Evolutionary conservation across 2,888 invertebrate species (phyloP).

Genomic region (Pocota personata): DNA sequence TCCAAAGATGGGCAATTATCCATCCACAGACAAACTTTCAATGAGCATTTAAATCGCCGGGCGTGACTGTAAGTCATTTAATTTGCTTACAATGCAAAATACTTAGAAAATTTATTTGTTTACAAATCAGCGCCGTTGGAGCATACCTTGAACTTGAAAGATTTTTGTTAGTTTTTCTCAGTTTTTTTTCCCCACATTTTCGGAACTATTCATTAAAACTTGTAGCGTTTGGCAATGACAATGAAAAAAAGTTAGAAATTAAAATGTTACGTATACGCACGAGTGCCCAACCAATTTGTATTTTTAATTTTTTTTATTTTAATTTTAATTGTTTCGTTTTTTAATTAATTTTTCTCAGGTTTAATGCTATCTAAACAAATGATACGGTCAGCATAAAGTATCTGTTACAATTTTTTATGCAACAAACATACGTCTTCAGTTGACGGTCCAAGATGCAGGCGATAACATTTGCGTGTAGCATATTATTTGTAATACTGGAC

Average conservation of each 20-base stretch:
- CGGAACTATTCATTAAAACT: slow-evolving; percentile 4
- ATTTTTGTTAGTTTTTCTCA: background rate
- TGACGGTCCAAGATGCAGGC: slow-evolving; percentile 52
- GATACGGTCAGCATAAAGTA: slow-evolving; percentile 1
- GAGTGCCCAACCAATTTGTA: background rate
- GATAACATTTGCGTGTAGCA: slow-evolving; percentile 58
- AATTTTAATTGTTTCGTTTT: slow-evolving; percentile 16
- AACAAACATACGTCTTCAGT: slow-evolving; percentile 2
- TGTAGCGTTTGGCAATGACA: slow-evolving; percentile 20
- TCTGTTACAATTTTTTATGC: slow-evolving; percentile 9
- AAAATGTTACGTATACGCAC: slow-evolving; percentile 37
- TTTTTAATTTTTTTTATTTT: background rate
- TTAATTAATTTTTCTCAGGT: background rate
- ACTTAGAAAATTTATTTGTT: background rate
- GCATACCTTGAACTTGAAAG: slow-evolving; percentile 41
- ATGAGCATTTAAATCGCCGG: slow-evolving; percentile 15
- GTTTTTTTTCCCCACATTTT: background rate
- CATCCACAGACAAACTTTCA: background rate
- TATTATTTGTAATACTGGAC: slow-evolving; percentile 62
- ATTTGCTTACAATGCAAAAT: background rate
- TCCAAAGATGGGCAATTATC: background rate
- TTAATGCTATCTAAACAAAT: slow-evolving; percentile 13
- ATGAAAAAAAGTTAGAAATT: slow-evolving; percentile 10
- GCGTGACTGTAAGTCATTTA: slow-evolving; percentile 17
- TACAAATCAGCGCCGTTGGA: background rate